A percentile compares a stretch with the other conserved stretches of the same genome.
Conservation (phyloP, 2,797 vertebrate species). For the Chromobotia macracanthus region DNA sequence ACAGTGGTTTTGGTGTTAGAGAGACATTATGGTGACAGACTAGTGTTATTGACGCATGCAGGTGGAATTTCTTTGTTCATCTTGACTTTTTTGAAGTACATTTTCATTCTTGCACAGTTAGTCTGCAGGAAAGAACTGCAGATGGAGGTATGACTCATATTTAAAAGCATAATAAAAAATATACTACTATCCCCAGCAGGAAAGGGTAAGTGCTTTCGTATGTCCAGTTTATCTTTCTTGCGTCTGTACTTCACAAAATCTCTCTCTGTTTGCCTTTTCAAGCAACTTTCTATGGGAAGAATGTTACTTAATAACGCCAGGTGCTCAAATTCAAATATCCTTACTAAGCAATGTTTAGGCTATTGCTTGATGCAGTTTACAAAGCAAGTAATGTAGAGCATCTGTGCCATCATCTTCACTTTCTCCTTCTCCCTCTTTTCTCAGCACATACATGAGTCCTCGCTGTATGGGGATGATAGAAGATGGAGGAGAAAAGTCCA, state of each 20-base stretch:
- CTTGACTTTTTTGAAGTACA: background rate
- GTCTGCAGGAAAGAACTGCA: slow-evolving; percentile 7
- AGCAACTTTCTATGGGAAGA: background rate
- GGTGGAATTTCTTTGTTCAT: slow-evolving; percentile 23
- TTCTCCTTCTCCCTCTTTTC: slow-evolving; percentile 48
- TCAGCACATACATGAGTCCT: slow-evolving; percentile 64
- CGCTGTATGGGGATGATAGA: slow-evolving; percentile 86
- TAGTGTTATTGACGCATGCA: slow-evolving; percentile 26
- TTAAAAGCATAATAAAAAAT: slow-evolving; percentile 57
- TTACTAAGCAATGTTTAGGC: too few species aligned
- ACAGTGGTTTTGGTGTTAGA: slow-evolving; percentile 20
- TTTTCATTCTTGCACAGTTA: slow-evolving; percentile 33
- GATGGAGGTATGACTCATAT: slow-evolving; percentile 13
- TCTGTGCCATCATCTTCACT: background rate
- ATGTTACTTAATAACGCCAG: too few species aligned
- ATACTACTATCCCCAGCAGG: slow-evolving; percentile 66
- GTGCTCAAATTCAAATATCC: too few species aligned
- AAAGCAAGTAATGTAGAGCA: too few species aligned
- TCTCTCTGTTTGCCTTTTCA: background rate
- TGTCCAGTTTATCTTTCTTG: slow-evolving; percentile 61
- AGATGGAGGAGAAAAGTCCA: slow-evolving; percentile 98
- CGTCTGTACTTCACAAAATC: slow-evolving; percentile 38
- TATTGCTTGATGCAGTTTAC: too few species aligned
- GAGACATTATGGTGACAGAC: slow-evolving; percentile 1
- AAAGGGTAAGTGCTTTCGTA: slow-evolving; percentile 75